Conservation (phyloP, 2,888 invertebrate species). For the Pomacea canaliculata region DNA sequence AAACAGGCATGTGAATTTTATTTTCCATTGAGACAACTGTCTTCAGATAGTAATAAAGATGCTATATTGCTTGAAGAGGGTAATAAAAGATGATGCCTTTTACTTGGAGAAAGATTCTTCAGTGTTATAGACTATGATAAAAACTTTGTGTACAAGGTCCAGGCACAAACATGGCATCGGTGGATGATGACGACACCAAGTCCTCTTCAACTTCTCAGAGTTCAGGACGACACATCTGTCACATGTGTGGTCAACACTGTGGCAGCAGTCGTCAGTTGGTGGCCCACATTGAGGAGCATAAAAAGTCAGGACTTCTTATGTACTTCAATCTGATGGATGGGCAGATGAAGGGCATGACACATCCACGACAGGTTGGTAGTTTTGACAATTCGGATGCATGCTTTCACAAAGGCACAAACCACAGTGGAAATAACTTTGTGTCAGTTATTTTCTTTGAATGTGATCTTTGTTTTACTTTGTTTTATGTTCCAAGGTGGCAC, state of each 20-base stretch:
- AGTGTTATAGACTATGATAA: too few species aligned
- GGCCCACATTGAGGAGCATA: conserved; percentile 34
- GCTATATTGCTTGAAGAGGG: too few species aligned
- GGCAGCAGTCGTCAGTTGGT: conserved; percentile 24
- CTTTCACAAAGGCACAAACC: too few species aligned
- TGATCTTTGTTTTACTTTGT: not conserved
- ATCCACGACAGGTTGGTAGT: conserved; percentile 3
- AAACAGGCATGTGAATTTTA: too few species aligned
- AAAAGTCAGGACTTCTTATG: conserved; percentile 32
- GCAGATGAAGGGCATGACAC: not conserved
- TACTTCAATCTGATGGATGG: conserved; percentile 21
- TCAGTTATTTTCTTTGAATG: not conserved
- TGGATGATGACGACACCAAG: not conserved
- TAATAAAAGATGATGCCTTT: too few species aligned
- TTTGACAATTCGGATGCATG: too few species aligned
- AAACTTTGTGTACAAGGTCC: too few species aligned
- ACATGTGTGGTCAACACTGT: conserved; percentile 34
- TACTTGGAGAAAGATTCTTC: too few species aligned
- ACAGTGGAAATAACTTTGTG: not conserved
- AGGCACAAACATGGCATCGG: not conserved
- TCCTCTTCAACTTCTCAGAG: not conserved
- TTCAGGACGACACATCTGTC: conserved; percentile 22
- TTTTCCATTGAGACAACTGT: too few species aligned
- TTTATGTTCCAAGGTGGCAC: not conserved
- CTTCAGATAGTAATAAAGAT: too few species aligned